phyloP scores from a whole-genome alignment of 2,888 invertebrate genomes.

The Pyrocoelia pectoralis region DNA sequence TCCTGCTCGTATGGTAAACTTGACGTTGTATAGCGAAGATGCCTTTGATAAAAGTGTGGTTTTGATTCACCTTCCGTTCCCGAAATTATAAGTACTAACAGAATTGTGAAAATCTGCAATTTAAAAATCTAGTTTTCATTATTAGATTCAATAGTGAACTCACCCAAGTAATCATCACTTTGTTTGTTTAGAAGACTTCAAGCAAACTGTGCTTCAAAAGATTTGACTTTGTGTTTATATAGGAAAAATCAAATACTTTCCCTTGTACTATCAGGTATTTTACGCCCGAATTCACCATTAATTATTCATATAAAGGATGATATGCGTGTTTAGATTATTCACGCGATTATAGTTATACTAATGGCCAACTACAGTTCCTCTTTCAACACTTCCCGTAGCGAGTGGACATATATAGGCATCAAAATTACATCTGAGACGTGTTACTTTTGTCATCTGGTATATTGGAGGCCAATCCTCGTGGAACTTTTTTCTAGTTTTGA shows the following conservation, averaged over 20 bases:
- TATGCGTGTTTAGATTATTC: constrained; percentile 10
- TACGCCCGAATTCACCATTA: constrained; percentile 17
- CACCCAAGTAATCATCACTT: constrained; percentile 24
- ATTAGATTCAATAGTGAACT: too few relatives aligned
- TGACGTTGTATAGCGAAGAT: too few relatives aligned
- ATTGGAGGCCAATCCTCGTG: too few relatives aligned
- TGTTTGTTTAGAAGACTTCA: neutral
- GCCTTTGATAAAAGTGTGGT: neutral
- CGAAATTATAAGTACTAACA: neutral
- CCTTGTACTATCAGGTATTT: constrained; percentile 15
- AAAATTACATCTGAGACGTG: constrained; percentile 45
- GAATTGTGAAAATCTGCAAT: neutral
- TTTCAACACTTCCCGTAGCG: constrained; percentile 43
- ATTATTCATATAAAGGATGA: constrained; percentile 4
- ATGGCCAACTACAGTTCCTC: constrained; percentile 38
- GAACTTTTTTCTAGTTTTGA: too few relatives aligned
- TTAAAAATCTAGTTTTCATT: neutral
- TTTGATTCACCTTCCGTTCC: neutral
- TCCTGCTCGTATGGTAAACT: neutral
- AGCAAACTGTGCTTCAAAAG: neutral
- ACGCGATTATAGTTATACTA: constrained; percentile 9
- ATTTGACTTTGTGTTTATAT: constrained; percentile 14
- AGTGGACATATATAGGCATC: constrained; percentile 42
- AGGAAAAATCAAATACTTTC: constrained; percentile 19
- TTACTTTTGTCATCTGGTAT: neutral